Evolutionary conservation across 2,797 vertebrate genomes (phyloP).

Genomic region (Monodelphis domestica): DNA sequence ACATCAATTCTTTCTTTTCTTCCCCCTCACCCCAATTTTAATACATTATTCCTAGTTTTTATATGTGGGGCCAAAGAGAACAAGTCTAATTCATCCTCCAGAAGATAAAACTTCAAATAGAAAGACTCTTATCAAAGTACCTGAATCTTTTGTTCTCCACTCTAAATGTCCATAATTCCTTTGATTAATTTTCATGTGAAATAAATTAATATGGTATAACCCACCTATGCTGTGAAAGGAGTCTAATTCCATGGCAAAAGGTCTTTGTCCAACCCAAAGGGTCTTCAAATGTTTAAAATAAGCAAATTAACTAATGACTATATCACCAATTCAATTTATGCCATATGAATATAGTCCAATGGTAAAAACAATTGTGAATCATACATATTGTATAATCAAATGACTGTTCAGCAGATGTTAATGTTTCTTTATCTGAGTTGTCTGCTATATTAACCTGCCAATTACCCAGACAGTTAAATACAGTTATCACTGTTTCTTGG

Average conservation of each 20-base stretch:
- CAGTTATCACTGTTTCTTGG: conserved; percentile 13
- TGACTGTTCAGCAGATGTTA: conserved; percentile 27
- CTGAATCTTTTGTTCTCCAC: background rate
- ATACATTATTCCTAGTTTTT: background rate
- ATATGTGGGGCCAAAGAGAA: background rate
- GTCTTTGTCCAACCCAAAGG: conserved; percentile 46
- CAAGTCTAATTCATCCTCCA: background rate
- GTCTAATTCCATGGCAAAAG: conserved; percentile 57
- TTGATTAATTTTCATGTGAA: background rate
- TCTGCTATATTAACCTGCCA: conserved; percentile 31
- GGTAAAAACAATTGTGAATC: background rate
- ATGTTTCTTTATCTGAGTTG: conserved; percentile 36
- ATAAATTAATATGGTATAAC: background rate
- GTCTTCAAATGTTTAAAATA: conserved; percentile 49
- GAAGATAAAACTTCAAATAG: background rate
- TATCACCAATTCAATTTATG: background rate
- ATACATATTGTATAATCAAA: background rate
- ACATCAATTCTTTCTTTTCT: background rate
- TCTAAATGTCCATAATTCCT: background rate
- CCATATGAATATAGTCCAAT: conserved; percentile 19
- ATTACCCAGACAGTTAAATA: conserved; percentile 28
- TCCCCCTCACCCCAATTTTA: background rate
- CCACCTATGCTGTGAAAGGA: conserved; percentile 54
- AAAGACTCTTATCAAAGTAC: background rate
- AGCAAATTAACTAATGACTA: background rate